These are phyloP conservation scores for Melanerpes aurifrons DNA, from an alignment of 2,113 vertebrate genomes.

Conservation along the genomic window DNA sequence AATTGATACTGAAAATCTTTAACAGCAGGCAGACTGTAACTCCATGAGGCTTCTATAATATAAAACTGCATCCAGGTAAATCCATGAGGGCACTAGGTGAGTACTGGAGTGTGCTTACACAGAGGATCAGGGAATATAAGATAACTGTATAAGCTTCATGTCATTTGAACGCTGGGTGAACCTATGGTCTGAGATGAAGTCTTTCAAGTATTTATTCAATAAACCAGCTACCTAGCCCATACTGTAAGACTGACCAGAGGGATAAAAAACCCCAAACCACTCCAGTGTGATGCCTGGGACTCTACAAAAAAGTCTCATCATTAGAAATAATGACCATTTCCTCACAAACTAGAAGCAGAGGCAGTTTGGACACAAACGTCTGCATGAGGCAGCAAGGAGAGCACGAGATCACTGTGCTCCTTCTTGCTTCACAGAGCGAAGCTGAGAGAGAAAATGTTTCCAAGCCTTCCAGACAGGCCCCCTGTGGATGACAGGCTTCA, in stretches of 20 bases:
- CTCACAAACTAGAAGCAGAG: accelerated
- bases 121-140: not conserved
- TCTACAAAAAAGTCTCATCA: not conserved
- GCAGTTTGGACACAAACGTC: not conserved
- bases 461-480: not conserved
- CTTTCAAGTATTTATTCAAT: not conserved
- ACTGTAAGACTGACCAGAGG: not conserved
- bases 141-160: not conserved
- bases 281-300: not conserved
- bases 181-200: not conserved
- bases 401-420: accelerated
- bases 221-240: not conserved
- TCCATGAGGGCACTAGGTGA: not conserved
- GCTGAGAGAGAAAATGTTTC: not conserved
- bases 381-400: accelerated
- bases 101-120: not conserved
- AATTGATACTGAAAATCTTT: not conserved
- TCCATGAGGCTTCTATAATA: not conserved
- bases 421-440: not conserved
- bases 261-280: no score
- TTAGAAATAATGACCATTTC: not conserved
- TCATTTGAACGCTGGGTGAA: not conserved
- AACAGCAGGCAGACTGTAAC: not conserved
- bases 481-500: not conserved
- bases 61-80: not conserved